Evolutionary conservation across 1,140 invertebrate genomes (phyloP).

Genomic region (Saccostrea echinata): DNA sequence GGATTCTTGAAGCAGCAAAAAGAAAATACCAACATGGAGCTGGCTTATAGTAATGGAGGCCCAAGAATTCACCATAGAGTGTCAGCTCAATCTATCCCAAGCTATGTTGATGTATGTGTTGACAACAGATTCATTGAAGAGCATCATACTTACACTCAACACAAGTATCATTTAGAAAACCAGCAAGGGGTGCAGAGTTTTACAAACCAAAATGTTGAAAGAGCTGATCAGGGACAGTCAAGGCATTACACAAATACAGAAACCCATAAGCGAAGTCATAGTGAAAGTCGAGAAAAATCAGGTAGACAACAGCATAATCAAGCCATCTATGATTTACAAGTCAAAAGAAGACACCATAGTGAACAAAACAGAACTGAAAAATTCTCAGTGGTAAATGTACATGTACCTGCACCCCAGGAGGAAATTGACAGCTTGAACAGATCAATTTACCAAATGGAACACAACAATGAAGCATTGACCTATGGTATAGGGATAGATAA

Average conservation of each 20-base stretch:
- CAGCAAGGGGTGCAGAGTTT: background rate
- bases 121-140: conserved; percentile 47
- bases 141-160: conserved; percentile 4
- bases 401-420: background rate
- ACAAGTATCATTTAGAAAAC: background rate
- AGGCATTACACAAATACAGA: background rate
- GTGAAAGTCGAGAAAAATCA: background rate
- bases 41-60: conserved; percentile 54
- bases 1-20: conserved; percentile 69
- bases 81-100: conserved; percentile 58
- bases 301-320: conserved; percentile 19
- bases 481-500: conserved; percentile 47
- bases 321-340: background rate
- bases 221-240: background rate
- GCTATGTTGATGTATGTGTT: conserved; percentile 29
- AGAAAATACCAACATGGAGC: conserved; percentile 77
- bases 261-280: background rate
- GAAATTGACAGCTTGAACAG: conserved; percentile 14
- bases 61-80: conserved; percentile 43
- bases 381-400: background rate
- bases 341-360: conserved; percentile 27
- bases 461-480: conserved; percentile 25
- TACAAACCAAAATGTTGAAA: background rate
- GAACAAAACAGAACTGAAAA: background rate
- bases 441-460: conserved; percentile 23